Base-by-base conservation (phyloP, 1,140 invertebrate species). In the Zaprionus inermis region DNA sequence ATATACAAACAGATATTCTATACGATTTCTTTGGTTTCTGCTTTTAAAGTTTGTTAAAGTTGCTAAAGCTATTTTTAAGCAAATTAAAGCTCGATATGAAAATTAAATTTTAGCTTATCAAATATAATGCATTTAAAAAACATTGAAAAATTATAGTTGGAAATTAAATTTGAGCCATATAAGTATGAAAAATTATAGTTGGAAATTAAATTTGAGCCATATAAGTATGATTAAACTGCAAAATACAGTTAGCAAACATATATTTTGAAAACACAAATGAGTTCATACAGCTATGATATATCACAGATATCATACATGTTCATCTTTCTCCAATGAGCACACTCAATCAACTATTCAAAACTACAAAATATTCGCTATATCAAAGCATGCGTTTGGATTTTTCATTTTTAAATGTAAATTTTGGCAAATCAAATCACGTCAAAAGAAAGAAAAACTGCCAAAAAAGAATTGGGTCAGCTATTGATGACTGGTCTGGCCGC, bases 401-500 rank as follows among this genome's bases (percentile, higher is more conserved):
- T 46, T 20, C 12, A n/a, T 36, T 58, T 54, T 55, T 28, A 9
- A 4, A 51, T 44, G 16, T 36, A 24, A 20, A 61, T 68, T 61
- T 73, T 68, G 56, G 36, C 57, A 73, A 73, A 73, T 61, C 71
- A 61, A 61, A 61, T 56, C 46, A 46, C 65, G 38, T 44, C 7
- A 44, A 9, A 34, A 41, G 51, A 38, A 59, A 20, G 46, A 57
- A 61, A 24, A 57, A 46, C 46, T 22, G 12, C 6, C 51, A 22
- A 30, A 64, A 74, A 22, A 30, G 58, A 74, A 63, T 32, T 70
- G 67, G 72, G 72, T 74, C 72, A 74, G 58, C 66, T 61, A 70
- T 70, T 69, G 72, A 63, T 70, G 67, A 61, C 20, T 38, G 36
- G 63, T 24, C 16, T 34, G 44, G 58, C 72, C 58, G 30, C 66